phyloP scores from a whole-genome alignment of 64 coral and sea anemone species.

The Pachyseris speciosa region DNA sequence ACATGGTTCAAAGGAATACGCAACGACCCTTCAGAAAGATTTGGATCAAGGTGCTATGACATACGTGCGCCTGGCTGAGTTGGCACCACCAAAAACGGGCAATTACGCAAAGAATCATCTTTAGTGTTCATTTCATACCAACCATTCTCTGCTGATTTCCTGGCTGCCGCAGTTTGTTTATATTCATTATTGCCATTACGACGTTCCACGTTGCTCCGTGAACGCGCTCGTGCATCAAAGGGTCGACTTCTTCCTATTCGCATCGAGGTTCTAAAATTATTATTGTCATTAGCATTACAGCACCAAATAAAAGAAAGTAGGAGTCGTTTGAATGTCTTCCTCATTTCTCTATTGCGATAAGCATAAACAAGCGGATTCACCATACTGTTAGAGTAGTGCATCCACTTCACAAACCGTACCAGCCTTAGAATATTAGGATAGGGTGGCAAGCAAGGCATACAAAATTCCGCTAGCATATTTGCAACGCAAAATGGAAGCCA shows the following conservation, averaged over 20 bases:
- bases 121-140: background rate
- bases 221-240: background rate
- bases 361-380: slow-evolving; percentile 86
- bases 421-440: slow-evolving; percentile 39
- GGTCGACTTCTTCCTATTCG: background rate
- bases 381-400: slow-evolving; percentile 94
- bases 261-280: background rate
- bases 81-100: background rate
- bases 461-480: slow-evolving; percentile 72
- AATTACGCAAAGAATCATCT: background rate
- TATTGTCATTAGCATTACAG: background rate
- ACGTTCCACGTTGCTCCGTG: background rate
- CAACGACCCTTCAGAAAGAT: too few species aligned
- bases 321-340: slow-evolving; percentile 66
- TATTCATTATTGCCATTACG: too few species aligned
- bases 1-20: too few species aligned
- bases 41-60: too few species aligned
- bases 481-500: slow-evolving; percentile 83
- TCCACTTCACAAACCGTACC: slow-evolving; percentile 91
- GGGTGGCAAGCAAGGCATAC: slow-evolving; percentile 43
- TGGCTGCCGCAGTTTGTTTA: background rate
- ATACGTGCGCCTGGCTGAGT: too few species aligned
- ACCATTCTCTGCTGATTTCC: background rate
- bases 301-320: background rate
- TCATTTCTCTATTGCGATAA: slow-evolving; percentile 83